phyloP scores from a whole-genome alignment of 1,140 invertebrate genomes.

The Micrasema minimum region DNA sequence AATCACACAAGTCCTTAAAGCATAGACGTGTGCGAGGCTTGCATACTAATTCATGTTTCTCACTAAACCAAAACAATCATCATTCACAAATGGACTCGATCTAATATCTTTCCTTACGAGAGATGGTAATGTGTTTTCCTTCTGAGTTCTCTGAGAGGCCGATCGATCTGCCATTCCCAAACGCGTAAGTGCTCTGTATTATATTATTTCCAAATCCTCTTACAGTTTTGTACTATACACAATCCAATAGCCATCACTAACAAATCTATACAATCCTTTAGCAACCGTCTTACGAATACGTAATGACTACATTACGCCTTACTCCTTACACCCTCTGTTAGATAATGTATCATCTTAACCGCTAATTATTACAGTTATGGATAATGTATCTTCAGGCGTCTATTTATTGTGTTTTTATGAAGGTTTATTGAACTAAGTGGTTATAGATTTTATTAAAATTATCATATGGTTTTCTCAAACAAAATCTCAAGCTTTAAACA shows the following conservation, averaged over 20 bases:
- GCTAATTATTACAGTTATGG: slow-evolving; percentile 8
- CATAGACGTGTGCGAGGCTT: not conserved
- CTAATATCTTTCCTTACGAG: not conserved
- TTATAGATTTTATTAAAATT: too few relatives aligned
- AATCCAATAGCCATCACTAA: too few relatives aligned
- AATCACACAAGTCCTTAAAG: not conserved
- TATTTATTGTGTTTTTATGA: slow-evolving; percentile 1
- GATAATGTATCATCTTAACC: slow-evolving; percentile 12
- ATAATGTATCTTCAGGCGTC: too few relatives aligned
- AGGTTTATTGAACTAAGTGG: slow-evolving; percentile 26
- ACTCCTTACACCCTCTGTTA: not conserved
- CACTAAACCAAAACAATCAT: slow-evolving; percentile 4
- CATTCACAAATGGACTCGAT: not conserved
- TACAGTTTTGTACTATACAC: too few relatives aligned
- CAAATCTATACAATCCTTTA: not conserved
- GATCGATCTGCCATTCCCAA: slow-evolving; percentile 1
- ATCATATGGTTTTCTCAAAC: too few relatives aligned
- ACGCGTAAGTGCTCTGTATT: slow-evolving; percentile 2
- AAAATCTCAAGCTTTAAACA: too few relatives aligned
- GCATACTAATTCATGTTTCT: not conserved
- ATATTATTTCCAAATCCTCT: not conserved
- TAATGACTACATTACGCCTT: not conserved
- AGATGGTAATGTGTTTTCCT: slow-evolving; percentile 13
- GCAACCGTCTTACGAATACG: slow-evolving; percentile 22
- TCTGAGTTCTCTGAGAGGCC: not conserved